Base-by-base conservation (phyloP, 2,888 invertebrate species). In the Charanyca ferruginea region DNA sequence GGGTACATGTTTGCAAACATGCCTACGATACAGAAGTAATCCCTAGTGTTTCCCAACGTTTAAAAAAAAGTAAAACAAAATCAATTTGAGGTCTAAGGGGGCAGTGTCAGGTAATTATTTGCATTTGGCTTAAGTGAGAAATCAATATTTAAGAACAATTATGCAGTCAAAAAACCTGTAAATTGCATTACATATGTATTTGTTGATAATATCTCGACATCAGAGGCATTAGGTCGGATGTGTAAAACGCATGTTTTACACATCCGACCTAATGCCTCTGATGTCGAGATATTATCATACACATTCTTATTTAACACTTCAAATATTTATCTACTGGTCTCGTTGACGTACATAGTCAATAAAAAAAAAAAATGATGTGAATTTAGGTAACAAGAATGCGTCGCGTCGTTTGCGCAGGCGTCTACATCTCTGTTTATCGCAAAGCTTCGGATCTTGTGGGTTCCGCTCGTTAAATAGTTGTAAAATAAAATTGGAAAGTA, bases 391-490 rank as follows among this genome's bases (percentile, higher is more conserved):
- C 48, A 11, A 32, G n/a, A 8, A 7, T 11, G 32, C 7, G 4
- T 6, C 25, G 25, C 48, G 42, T 49, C 44, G 23, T 42, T 53
- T 65, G 38, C 47, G 7, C 9, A 9, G 11, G 58, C 55, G n/a
- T n/a, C 18, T 57, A 48, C 55, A 55, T 42, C 20, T 55, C 66
- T 66, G 69, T 82, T 81, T 77, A 80, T 87, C 88, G 82, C 89
- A 82, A 90, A 90, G 74, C 42, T 80, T 75, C 73, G 77, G 86
- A 83, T 85, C 81, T 85, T 83, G 85, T 87, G 85, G 77, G 89
- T 85, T 85, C 83, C 83, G 86, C 86, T 87, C 84, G 80, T 91
- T 85, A 89, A 91, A 85, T 66, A 51, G 72, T 62, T 73, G 78
- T 86, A 80, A 87, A 86, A 85, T 77, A 74, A 84, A 84, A 86